Conservation (phyloP, 37 sponge, comb jelly and placozoan species). For the Agelas oroides region DNA sequence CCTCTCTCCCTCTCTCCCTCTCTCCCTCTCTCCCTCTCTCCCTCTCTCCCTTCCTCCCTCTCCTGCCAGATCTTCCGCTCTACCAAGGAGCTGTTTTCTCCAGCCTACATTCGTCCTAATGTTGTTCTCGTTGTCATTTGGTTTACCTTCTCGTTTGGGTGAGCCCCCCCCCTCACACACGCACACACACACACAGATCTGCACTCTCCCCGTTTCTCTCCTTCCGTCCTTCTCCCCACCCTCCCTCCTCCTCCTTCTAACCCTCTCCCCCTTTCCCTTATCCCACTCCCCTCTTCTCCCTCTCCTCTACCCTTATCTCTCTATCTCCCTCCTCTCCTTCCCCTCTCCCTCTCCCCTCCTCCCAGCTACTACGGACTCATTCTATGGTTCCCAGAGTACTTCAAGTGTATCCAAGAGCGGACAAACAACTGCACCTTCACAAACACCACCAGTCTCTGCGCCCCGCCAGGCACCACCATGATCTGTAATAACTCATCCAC, state of each 20-base stretch:
- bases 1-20: not conserved
- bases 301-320: not conserved
- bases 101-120: slow-evolving; percentile 40
- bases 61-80: slow-evolving; percentile 54
- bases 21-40: not conserved
- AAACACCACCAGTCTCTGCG: not conserved
- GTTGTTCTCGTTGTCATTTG: slow-evolving; percentile 47
- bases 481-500: too few relatives aligned
- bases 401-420: slow-evolving; percentile 40
- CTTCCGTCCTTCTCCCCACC: too few relatives aligned
- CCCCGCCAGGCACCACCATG: not conserved
- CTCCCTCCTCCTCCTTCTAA: too few relatives aligned
- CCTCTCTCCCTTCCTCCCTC: too few relatives aligned
- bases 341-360: not conserved
- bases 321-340: too few relatives aligned
- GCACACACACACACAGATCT: too few relatives aligned
- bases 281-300: too few relatives aligned
- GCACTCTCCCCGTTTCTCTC: too few relatives aligned
- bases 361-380: slow-evolving; percentile 90
- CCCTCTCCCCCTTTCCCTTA: too few relatives aligned
- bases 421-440: not conserved
- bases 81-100: slow-evolving; percentile 49
- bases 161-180: too few relatives aligned
- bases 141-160: slow-evolving; percentile 87
- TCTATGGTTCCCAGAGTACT: slow-evolving; percentile 97